These are phyloP conservation scores for Clepsis dumicolana DNA, from an alignment of 2,888 invertebrate species.

Conservation along the genomic window DNA sequence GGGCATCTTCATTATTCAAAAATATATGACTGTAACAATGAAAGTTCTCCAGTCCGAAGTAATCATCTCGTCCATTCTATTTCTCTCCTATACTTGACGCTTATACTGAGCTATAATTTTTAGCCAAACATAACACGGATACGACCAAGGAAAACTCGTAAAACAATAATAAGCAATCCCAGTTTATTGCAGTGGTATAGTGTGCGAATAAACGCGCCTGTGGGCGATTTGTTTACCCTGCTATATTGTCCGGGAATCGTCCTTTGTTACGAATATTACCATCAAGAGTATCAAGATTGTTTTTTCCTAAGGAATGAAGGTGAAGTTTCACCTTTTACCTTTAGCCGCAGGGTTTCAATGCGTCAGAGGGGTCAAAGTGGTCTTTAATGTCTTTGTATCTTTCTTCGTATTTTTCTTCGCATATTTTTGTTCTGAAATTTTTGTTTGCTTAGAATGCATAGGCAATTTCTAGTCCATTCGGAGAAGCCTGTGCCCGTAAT, in stretches of 20 bases:
- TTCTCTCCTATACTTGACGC: too few species aligned
- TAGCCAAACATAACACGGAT: conserved; percentile 9
- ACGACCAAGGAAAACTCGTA: conserved; percentile 29
- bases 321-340: neutral
- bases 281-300: conserved; percentile 21
- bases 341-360: conserved; percentile 6
- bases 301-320: conserved; percentile 12
- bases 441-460: neutral
- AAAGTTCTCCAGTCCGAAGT: neutral
- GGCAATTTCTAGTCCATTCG: too few species aligned
- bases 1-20: too few species aligned
- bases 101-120: neutral
- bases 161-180: conserved; percentile 22
- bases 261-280: conserved; percentile 19
- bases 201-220: conserved; percentile 14
- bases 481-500: too few species aligned
- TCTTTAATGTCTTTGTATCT: neutral
- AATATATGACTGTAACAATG: too few species aligned
- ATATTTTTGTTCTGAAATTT: neutral
- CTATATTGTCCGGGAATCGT: conserved; percentile 21
- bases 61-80: neutral
- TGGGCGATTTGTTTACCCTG: conserved; percentile 29
- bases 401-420: neutral
- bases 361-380: neutral
- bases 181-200: conserved; percentile 14